Conservation (phyloP, 2,888 invertebrate species). For the Himalopsyche japonica region DNA sequence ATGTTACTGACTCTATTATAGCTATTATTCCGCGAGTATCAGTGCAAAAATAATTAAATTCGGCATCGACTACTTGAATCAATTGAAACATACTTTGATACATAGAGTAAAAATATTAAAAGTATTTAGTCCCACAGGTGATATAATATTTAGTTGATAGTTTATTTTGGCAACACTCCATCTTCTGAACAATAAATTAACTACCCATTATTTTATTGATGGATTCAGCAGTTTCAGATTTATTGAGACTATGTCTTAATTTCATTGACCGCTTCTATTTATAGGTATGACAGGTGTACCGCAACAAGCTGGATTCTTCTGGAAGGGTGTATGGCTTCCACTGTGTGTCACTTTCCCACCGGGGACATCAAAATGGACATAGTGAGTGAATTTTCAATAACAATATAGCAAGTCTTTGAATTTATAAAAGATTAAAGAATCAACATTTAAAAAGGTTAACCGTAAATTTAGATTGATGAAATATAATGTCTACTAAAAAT, state of each 20-base stretch:
- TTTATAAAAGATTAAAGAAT: no score
- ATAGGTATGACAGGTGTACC: conserved; percentile 75
- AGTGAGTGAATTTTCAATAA: conserved; percentile 65
- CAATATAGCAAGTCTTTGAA: neutral
- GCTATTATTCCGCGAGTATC: no score
- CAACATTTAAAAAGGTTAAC: no score
- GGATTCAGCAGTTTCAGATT: conserved; percentile 15
- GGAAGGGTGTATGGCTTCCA: conserved; percentile 91
- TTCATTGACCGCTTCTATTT: conserved; percentile 39
- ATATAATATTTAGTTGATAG: no score
- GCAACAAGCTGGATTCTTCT: conserved; percentile 89
- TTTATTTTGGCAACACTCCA: neutral
- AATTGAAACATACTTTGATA: no score
- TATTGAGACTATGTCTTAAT: conserved; percentile 14
- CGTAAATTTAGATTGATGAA: no score
- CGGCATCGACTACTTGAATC: no score
- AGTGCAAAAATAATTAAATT: no score
- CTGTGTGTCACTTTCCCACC: conserved; percentile 82
- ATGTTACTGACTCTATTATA: no score
- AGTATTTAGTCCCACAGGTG: neutral
- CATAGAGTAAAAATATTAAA: neutral
- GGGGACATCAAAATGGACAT: conserved; percentile 85
- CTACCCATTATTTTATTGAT: neutral
- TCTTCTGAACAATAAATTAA: neutral
- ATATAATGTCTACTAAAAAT: no score